These are phyloP conservation scores for Phoxinus dragarum DNA, from an alignment of 2,797 vertebrate genomes.

Conservation along the genomic window DNA sequence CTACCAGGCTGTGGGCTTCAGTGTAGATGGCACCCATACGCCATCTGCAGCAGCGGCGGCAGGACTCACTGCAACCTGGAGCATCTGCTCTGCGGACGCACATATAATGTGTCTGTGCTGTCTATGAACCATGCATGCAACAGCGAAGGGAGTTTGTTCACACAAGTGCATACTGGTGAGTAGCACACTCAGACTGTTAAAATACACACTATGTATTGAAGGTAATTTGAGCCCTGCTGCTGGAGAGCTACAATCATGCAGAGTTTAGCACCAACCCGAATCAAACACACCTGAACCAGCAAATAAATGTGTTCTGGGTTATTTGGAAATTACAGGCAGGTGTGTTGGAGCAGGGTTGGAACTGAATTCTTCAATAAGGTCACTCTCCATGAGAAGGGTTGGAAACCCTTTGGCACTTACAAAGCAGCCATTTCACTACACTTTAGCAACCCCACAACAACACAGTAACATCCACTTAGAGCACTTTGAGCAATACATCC, in stretches of 20 bases:
- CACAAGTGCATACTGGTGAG: slow-evolving; percentile 73
- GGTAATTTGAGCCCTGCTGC: not conserved
- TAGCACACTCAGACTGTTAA: not conserved
- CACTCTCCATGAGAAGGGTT: not conserved
- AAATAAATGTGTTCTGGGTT: not conserved
- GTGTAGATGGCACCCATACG: slow-evolving; percentile 57
- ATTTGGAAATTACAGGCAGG: not conserved
- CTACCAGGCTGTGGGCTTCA: slow-evolving; percentile 68
- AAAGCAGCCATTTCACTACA: not conserved
- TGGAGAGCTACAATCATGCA: not conserved
- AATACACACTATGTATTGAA: not conserved
- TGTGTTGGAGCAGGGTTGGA: not conserved
- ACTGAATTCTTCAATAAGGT: not conserved
- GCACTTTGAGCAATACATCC: not conserved
- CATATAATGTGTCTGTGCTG: slow-evolving; percentile 74
- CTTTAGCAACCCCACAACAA: not conserved
- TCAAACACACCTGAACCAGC: not conserved
- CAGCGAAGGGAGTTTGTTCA: slow-evolving; percentile 62
- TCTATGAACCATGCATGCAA: slow-evolving; percentile 67
- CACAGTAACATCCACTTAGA: not conserved
- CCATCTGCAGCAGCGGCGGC: slow-evolving; percentile 67
- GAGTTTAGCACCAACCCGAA: not conserved
- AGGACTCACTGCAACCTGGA: slow-evolving; percentile 70
- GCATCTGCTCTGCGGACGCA: slow-evolving; percentile 72
- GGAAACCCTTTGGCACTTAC: not conserved